A percentile compares a stretch with the other conserved stretches of the same genome.
Evolutionary conservation across 2,888 invertebrate species (phyloP).

Genomic region (Lydus trimaculatus): DNA sequence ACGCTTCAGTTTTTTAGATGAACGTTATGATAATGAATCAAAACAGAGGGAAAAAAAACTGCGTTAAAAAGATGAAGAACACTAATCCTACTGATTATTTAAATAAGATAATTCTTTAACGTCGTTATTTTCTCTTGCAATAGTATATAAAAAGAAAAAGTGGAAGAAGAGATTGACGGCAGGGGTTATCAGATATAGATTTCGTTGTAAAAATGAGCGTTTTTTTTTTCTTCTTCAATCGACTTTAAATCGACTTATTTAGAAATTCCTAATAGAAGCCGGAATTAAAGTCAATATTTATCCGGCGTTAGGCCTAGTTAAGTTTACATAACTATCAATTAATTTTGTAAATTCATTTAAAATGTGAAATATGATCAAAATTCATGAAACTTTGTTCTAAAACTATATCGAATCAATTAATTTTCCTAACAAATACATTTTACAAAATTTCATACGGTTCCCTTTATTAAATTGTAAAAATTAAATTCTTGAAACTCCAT

Average conservation of each 20-base stretch:
- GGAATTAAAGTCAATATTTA: background rate
- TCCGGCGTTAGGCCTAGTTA: background rate
- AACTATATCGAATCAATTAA: slow-evolving; percentile 1
- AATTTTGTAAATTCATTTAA: background rate
- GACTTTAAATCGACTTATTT: too few species aligned
- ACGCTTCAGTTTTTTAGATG: slow-evolving; percentile 44
- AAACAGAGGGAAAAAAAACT: slow-evolving; percentile 16
- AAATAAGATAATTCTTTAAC: slow-evolving; percentile 1
- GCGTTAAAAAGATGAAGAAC: background rate
- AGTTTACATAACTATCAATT: background rate
- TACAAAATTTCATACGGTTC: background rate
- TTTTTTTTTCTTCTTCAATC: too few species aligned
- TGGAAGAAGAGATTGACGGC: background rate
- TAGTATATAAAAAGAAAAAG: background rate
- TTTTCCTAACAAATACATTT: background rate
- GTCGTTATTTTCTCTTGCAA: background rate
- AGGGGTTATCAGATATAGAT: background rate
- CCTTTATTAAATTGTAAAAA: background rate
- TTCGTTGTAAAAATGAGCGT: too few species aligned
- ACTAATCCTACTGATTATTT: slow-evolving; percentile 2
- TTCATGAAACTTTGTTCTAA: background rate
- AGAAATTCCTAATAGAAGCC: background rate
- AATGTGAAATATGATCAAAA: background rate
- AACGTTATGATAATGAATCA: slow-evolving; percentile 54
- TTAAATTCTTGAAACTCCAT: background rate